phyloP scores from a whole-genome alignment of 1,140 invertebrate genomes.

The Psilanteris sp. region DNA sequence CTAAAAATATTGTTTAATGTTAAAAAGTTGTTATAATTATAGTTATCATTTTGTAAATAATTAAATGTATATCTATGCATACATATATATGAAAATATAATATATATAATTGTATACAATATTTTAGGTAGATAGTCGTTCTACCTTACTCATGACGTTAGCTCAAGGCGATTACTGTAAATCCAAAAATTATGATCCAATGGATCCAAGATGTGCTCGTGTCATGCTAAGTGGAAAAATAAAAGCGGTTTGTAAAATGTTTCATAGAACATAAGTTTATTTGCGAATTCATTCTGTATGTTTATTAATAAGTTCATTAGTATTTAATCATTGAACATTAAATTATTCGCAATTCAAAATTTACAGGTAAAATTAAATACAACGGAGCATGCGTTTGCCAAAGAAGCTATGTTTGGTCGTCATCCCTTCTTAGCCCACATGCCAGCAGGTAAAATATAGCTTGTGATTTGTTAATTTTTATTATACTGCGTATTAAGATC shows the following conservation, averaged over 20 bases:
- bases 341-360: too few species aligned
- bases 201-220: slow-evolving; percentile 89
- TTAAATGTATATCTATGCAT: too few species aligned
- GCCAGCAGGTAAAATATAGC: slow-evolving; percentile 81
- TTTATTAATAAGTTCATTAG: too few species aligned
- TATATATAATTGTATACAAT: slow-evolving; percentile 4
- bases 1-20: too few species aligned
- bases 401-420: slow-evolving; percentile 83
- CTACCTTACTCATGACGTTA: slow-evolving; percentile 84
- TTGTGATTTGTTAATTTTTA: background rate
- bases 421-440: slow-evolving; percentile 86
- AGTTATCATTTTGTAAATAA: too few species aligned
- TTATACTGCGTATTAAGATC: too few species aligned
- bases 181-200: slow-evolving; percentile 84
- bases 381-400: slow-evolving; percentile 82
- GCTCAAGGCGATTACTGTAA: slow-evolving; percentile 86
- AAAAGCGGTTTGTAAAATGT: slow-evolving; percentile 80
- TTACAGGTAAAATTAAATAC: slow-evolving; percentile 82
- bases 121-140: slow-evolving; percentile 82
- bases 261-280: too few species aligned
- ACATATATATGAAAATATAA: too few species aligned
- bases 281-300: too few species aligned
- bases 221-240: slow-evolving; percentile 86
- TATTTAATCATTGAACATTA: slow-evolving; percentile 19
- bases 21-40: too few species aligned